Percentiles rank a stretch among this genome's conserved stretches.
Evolutionary conservation across 2,797 vertebrate species (phyloP).

Genomic region (Notolabrus celidotus): DNA sequence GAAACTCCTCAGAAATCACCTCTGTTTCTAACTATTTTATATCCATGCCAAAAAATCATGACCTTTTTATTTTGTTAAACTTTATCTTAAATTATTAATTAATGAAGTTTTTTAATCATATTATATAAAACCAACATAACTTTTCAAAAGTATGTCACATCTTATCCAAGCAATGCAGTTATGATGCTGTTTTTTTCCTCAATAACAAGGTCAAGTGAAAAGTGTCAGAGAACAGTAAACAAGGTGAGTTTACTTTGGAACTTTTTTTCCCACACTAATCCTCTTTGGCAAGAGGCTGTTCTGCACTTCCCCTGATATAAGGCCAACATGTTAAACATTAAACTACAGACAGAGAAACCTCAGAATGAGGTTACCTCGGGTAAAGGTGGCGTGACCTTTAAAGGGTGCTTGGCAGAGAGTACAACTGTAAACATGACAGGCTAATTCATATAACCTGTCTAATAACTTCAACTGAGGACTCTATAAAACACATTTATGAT

Average conservation of each 20-base stretch:
- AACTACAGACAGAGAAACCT: slow-evolving; percentile 27
- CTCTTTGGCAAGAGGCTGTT: slow-evolving; percentile 37
- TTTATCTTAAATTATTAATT: no score
- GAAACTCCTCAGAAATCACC: background rate
- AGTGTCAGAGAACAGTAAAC: slow-evolving; percentile 50
- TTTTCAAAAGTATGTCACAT: slow-evolving; percentile 3
- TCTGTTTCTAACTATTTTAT: no score
- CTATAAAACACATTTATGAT: background rate
- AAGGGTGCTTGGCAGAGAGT: background rate
- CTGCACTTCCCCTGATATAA: slow-evolving; percentile 39
- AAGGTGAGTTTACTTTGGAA: slow-evolving; percentile 61
- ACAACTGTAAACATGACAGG: background rate
- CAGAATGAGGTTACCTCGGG: slow-evolving; percentile 29
- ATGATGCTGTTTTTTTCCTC: background rate
- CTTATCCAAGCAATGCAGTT: background rate
- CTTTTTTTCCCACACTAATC: slow-evolving; percentile 19
- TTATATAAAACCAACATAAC: no score
- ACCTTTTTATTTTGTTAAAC: no score
- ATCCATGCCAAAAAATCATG: no score
- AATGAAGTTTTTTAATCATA: no score
- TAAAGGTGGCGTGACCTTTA: slow-evolving; percentile 41
- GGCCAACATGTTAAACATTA: slow-evolving; percentile 70
- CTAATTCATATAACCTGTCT: background rate
- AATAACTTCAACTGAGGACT: background rate
- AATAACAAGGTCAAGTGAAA: slow-evolving; percentile 31